Conservation (phyloP, 1,140 invertebrate species). For the Neelides sp. region DNA sequence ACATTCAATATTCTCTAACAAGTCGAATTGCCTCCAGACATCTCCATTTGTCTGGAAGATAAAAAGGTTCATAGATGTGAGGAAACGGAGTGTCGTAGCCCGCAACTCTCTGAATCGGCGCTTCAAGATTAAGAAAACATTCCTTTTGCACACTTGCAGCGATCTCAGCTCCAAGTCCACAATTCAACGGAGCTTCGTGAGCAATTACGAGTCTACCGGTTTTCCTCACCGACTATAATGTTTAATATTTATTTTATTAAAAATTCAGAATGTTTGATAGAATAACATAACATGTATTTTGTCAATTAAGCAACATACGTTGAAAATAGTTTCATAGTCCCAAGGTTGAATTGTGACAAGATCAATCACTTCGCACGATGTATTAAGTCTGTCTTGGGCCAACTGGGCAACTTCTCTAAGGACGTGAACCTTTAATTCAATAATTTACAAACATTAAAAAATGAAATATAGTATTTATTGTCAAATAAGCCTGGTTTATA, state of each 20-base stretch:
- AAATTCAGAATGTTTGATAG: not conserved
- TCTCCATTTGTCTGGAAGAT: constrained; percentile 85
- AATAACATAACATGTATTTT: constrained; percentile 3
- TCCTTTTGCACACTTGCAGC: constrained; percentile 85
- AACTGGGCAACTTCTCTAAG: constrained; percentile 77
- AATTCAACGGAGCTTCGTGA: constrained; percentile 91
- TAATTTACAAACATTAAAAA: not conserved
- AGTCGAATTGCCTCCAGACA: constrained; percentile 62
- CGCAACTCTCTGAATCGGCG: constrained; percentile 75
- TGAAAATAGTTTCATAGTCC: constrained; percentile 78
- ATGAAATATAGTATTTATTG: not conserved
- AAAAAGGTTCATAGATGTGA: constrained; percentile 89
- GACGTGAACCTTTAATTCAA: constrained; percentile 65
- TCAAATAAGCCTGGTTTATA: not conserved
- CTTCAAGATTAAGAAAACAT: constrained; percentile 90
- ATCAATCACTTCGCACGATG: constrained; percentile 91
- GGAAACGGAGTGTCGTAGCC: constrained; percentile 99
- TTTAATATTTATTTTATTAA: constrained; percentile 30
- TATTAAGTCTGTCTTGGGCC: constrained; percentile 61
- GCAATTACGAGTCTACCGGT: constrained; percentile 81
- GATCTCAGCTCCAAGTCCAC: constrained; percentile 92
- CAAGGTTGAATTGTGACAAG: constrained; percentile 88
- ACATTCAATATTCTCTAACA: constrained; percentile 23
- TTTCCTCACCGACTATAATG: constrained; percentile 76
- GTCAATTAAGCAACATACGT: constrained; percentile 48